These are phyloP conservation scores for Antheraea assamensis DNA, from an alignment of 2,888 invertebrate genomes.

Conservation along the genomic window DNA sequence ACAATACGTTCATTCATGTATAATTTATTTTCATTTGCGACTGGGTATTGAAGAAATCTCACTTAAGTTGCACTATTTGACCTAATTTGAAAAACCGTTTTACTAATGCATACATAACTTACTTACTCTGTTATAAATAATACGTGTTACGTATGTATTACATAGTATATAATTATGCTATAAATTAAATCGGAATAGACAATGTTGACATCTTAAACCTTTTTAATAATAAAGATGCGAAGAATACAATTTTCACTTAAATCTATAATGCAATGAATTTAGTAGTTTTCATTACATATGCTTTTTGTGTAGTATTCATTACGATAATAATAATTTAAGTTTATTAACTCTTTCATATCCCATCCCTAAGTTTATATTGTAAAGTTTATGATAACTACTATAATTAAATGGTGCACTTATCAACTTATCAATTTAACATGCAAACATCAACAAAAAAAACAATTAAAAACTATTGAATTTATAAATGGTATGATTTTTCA, in stretches of 20 bases:
- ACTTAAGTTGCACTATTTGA: slow-evolving; percentile 54
- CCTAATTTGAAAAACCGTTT: slow-evolving; percentile 43
- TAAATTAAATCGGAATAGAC: slow-evolving; percentile 3
- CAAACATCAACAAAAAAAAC: neutral
- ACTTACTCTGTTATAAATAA: slow-evolving; percentile 9
- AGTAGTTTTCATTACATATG: neutral
- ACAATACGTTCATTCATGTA: slow-evolving; percentile 51
- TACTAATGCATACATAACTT: slow-evolving; percentile 48
- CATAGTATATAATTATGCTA: neutral
- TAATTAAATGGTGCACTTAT: neutral
- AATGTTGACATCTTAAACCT: neutral
- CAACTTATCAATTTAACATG: neutral
- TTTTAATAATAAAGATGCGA: neutral
- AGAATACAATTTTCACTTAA: neutral
- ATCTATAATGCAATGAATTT: neutral
- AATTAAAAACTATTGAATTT: neutral
- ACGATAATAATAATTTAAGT: neutral
- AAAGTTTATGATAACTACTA: neutral
- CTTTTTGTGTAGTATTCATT: neutral
- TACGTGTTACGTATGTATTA: neutral
- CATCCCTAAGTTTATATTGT: neutral
- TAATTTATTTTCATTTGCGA: slow-evolving; percentile 75
- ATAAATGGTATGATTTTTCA: neutral
- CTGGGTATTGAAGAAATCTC: slow-evolving; percentile 69
- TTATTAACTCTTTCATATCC: neutral